These are phyloP conservation scores for Masticophis lateralis DNA, from an alignment of 2,797 vertebrate species.

Conservation along the genomic window DNA sequence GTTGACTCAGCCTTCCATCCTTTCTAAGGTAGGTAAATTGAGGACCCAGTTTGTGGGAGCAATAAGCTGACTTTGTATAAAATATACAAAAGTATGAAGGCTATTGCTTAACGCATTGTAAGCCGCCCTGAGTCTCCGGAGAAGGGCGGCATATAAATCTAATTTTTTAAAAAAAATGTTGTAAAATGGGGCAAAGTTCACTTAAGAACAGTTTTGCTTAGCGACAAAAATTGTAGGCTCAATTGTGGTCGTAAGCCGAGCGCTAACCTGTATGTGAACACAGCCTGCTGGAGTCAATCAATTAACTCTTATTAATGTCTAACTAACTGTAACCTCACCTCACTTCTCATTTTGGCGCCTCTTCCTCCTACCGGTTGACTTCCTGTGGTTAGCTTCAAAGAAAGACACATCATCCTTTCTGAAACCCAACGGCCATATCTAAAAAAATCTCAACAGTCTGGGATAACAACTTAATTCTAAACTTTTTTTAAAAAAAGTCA, in stretches of 20 bases:
- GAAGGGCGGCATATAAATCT: too few relatives aligned
- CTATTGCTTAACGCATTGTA: too few relatives aligned
- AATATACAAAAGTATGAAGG: too few relatives aligned
- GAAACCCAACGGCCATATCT: too few relatives aligned
- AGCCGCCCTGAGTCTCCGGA: too few relatives aligned
- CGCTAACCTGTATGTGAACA: neutral
- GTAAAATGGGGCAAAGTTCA: neutral
- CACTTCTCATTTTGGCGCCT: neutral
- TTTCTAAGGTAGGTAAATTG: too few relatives aligned
- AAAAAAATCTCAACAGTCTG: neutral
- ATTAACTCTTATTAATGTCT: neutral
- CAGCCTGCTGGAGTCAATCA: neutral
- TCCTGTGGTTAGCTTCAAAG: neutral
- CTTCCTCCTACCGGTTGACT: neutral
- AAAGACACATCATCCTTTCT: neutral
- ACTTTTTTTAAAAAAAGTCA: neutral
- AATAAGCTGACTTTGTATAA: too few relatives aligned
- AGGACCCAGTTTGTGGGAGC: too few relatives aligned
- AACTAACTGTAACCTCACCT: neutral
- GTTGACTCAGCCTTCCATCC: too few relatives aligned
- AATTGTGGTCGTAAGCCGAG: neutral
- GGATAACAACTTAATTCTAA: neutral
- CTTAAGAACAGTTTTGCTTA: neutral
- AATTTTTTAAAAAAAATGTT: neutral
- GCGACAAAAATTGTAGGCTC: neutral